These are phyloP conservation scores for Pristionchus mayeri DNA, from an alignment of 2,888 invertebrate species.

Conservation along the genomic window DNA sequence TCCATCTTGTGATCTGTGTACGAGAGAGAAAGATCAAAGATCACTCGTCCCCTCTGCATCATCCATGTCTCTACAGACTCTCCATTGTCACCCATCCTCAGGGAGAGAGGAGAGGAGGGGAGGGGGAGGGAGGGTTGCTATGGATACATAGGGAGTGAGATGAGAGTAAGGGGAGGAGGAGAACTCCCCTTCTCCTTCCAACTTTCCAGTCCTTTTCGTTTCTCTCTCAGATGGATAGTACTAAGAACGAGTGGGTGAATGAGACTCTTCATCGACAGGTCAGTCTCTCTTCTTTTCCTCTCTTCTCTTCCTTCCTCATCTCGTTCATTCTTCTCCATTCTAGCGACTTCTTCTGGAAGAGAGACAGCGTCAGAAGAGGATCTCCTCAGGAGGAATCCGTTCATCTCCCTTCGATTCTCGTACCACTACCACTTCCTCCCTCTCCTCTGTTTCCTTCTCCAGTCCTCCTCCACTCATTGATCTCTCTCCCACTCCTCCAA, in stretches of 20 bases:
- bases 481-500: neutral
- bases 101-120: neutral
- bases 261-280: slow-evolving; percentile 50
- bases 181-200: neutral
- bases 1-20: neutral
- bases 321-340: slow-evolving; percentile 46
- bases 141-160: slow-evolving; percentile 7
- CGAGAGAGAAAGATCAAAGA: neutral
- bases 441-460: neutral
- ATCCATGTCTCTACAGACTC: neutral
- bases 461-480: slow-evolving; percentile 18
- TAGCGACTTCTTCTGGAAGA: slow-evolving; percentile 73
- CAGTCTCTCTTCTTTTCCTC: neutral
- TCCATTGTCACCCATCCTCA: slow-evolving; percentile 4
- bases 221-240: slow-evolving; percentile 39
- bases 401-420: slow-evolving; percentile 48
- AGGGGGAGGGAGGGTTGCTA: slow-evolving; percentile 33
- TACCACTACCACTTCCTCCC: neutral
- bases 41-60: neutral
- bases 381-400: slow-evolving; percentile 56
- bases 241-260: slow-evolving; percentile 4
- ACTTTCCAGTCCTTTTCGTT: neutral
- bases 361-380: slow-evolving; percentile 70
- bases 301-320: neutral
- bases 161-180: slow-evolving; percentile 3